Evolutionary conservation across 2,113 vertebrate species (phyloP).

Genomic region (Pionites leucogaster): DNA sequence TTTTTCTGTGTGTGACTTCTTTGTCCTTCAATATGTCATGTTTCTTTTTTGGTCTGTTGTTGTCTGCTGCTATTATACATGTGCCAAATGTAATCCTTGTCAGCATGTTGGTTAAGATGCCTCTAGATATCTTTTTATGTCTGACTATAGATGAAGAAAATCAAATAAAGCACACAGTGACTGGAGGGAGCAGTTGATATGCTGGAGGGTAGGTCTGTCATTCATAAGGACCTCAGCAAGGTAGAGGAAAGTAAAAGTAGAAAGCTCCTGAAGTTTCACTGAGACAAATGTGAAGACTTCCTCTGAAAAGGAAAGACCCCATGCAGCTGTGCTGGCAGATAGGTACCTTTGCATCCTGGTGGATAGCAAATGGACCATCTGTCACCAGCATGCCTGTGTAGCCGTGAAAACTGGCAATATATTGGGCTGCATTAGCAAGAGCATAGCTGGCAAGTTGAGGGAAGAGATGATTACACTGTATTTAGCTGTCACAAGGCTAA

Average conservation of each 20-base stretch:
- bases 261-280: background rate
- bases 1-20: background rate
- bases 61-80: background rate
- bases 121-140: background rate
- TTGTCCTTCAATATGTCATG: background rate
- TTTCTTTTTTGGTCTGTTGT: constrained; percentile 1
- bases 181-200: background rate
- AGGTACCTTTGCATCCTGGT: background rate
- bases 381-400: background rate
- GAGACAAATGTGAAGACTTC: background rate
- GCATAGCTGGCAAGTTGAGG: background rate
- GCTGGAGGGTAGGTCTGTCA: background rate
- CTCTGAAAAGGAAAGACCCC: background rate
- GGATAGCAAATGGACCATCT: background rate
- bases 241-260: background rate
- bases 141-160: background rate
- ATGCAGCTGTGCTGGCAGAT: background rate
- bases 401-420: background rate
- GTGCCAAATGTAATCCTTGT: background rate
- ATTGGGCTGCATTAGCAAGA: background rate
- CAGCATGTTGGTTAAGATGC: background rate
- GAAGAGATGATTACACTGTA: background rate
- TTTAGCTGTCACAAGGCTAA: background rate
- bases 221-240: background rate
- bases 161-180: background rate